These are phyloP conservation scores for Burhinus oedicnemus DNA, from an alignment of 2,113 vertebrate species.

Conservation along the genomic window DNA sequence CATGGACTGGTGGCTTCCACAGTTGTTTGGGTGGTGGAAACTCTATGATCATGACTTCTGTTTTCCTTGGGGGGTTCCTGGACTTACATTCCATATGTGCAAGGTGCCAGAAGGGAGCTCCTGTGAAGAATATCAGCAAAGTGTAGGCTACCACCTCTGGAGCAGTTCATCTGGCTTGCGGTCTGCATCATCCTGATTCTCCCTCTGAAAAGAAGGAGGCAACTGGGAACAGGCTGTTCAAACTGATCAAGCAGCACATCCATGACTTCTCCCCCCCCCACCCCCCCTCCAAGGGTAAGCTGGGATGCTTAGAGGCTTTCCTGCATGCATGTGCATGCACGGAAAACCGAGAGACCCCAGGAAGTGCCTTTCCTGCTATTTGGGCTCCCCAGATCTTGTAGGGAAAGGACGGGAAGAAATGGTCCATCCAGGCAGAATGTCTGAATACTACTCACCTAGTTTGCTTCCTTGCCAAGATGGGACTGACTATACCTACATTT, in stretches of 20 bases:
- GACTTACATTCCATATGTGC: neutral
- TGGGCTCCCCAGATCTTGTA: neutral
- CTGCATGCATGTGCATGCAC: fast-evolving
- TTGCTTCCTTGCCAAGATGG: neutral
- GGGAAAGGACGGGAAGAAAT: neutral
- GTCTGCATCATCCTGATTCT: neutral
- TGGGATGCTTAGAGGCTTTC: neutral
- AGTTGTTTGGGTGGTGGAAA: neutral
- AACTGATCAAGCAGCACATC: neutral
- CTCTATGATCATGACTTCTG: no score
- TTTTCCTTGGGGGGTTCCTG: neutral
- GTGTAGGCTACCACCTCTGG: neutral
- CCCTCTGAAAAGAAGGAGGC: neutral
- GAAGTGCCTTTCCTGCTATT: neutral
- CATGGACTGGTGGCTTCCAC: fast-evolving
- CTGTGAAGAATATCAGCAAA: neutral
- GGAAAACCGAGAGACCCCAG: neutral
- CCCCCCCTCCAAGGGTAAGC: neutral
- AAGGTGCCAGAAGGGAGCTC: neutral
- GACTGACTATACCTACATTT: neutral
- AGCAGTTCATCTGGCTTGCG: neutral
- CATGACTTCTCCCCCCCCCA: no score
- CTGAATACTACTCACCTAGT: neutral
- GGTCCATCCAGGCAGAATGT: neutral
- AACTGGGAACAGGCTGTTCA: neutral